phyloP scores from a whole-genome alignment of 2,797 vertebrate genomes.

The Lepus townsendii region DNA sequence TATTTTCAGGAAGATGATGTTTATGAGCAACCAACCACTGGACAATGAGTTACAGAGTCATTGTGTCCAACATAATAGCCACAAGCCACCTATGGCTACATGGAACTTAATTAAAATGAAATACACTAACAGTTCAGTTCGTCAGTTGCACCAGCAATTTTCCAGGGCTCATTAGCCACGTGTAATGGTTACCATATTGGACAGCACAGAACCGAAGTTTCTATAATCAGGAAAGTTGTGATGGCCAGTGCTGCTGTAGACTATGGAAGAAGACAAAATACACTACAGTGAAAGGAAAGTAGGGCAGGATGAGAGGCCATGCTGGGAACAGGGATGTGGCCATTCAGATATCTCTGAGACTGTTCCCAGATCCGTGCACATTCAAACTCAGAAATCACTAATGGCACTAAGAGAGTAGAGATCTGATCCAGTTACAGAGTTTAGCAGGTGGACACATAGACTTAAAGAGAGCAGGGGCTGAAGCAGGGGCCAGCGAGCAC shows the following conservation, averaged over 20 bases:
- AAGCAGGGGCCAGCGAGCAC: background rate
- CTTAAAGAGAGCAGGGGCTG: background rate
- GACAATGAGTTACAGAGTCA: background rate
- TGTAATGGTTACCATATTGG: background rate
- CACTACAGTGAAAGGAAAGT: background rate
- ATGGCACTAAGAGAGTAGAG: too few relatives aligned
- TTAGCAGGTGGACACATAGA: background rate
- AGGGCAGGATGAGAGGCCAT: background rate
- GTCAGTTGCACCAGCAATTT: background rate
- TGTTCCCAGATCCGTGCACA: background rate
- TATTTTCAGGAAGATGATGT: background rate
- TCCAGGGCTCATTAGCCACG: background rate
- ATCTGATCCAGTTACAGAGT: too few relatives aligned
- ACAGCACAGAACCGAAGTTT: rapidly evolving
- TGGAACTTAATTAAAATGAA: background rate
- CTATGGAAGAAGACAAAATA: background rate
- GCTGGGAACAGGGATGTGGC: background rate
- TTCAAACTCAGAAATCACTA: too few relatives aligned
- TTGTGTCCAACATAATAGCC: background rate
- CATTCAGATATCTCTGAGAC: background rate
- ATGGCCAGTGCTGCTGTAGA: background rate
- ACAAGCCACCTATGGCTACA: background rate
- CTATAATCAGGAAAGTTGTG: background rate
- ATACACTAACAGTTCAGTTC: background rate
- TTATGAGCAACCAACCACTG: background rate